phyloP scores from a whole-genome alignment of 2,113 vertebrate genomes.

The Candoia aspera region DNA sequence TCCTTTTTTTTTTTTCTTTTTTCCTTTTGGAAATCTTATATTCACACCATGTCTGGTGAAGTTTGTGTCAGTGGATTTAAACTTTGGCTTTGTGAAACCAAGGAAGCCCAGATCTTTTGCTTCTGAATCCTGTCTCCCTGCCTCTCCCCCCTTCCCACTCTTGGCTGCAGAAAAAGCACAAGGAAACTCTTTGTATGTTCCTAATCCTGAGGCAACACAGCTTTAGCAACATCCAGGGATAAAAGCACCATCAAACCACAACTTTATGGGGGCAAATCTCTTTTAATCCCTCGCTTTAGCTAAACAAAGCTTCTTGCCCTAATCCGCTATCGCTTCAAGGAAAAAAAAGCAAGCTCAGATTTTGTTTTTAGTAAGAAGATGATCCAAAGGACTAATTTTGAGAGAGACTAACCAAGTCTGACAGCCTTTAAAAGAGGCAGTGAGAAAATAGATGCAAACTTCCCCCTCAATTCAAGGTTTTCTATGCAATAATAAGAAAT shows the following conservation, averaged over 20 bases:
- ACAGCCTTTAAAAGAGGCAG: constrained; percentile 87
- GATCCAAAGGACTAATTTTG: constrained; percentile 94
- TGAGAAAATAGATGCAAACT: constrained; percentile 79
- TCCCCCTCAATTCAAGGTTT: constrained; percentile 73
- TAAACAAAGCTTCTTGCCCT: constrained; percentile 92
- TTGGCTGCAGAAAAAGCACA: constrained; percentile 87
- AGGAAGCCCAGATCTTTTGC: constrained; percentile 70
- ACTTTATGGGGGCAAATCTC: constrained; percentile 98
- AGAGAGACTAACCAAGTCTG: constrained; percentile 94
- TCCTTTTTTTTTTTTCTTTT: too few species aligned
- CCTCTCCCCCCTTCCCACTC: constrained; percentile 78
- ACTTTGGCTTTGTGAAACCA: constrained; percentile 73
- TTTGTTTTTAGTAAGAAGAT: constrained; percentile 89
- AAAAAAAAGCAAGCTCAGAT: constrained; percentile 78
- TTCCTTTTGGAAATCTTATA: constrained; percentile 62
- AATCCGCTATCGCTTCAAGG: constrained; percentile 90
- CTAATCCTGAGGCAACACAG: constrained; percentile 96
- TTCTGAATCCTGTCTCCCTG: constrained; percentile 77
- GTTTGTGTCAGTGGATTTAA: constrained; percentile 78
- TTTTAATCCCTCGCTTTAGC: constrained; percentile 97
- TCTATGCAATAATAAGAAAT: constrained; percentile 72
- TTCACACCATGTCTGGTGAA: constrained; percentile 69
- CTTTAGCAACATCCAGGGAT: constrained; percentile 96
- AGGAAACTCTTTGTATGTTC: constrained; percentile 91
- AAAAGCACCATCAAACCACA: constrained; percentile 98